A percentile compares a stretch with the other conserved stretches of the same genome.
These are phyloP conservation scores for Drosophila picticornis DNA, from an alignment of 2,888 invertebrate species.

Conservation along the genomic window DNA sequence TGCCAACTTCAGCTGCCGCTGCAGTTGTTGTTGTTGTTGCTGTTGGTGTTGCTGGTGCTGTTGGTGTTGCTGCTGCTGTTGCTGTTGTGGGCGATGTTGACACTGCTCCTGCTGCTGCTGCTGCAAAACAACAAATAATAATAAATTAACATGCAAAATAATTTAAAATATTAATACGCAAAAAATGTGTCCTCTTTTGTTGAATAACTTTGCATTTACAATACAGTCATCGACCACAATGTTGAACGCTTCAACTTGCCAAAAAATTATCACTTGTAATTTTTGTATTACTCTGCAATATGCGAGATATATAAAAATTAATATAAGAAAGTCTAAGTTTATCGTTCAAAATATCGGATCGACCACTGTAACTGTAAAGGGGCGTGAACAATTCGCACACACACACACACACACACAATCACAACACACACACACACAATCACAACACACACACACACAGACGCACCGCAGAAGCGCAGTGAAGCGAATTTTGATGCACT, in stretches of 20 bases:
- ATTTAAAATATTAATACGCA: not conserved
- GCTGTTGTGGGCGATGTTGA: conserved; percentile 52
- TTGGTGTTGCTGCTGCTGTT: conserved; percentile 27
- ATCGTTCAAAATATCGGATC: not conserved
- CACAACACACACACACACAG: conserved; percentile 23
- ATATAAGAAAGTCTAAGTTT: not conserved
- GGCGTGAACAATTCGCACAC: conserved; percentile 61
- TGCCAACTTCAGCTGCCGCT: conserved; percentile 13
- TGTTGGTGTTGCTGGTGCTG: not conserved
- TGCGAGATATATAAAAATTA: not conserved
- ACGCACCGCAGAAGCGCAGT: conserved; percentile 23
- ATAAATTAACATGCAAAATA: not conserved
- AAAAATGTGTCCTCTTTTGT: conserved; percentile 17
- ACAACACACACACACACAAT: not conserved
- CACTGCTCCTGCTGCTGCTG: conserved; percentile 42
- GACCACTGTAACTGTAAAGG: conserved; percentile 29
- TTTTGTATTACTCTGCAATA: not conserved
- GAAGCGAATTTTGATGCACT: conserved; percentile 26
- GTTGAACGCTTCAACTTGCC: not conserved
- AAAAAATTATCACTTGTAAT: not conserved
- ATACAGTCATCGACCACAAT: conserved; percentile 4
- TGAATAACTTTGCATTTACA: conserved; percentile 14
- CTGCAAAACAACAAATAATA: conserved; percentile 4
- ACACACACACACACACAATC: not conserved
- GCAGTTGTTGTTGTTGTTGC: conserved; percentile 14